Evolutionary conservation across 2,888 invertebrate genomes (phyloP), one percentile per base, ranked within the genome.

Genomic region (Phalangium opilio): DNA sequence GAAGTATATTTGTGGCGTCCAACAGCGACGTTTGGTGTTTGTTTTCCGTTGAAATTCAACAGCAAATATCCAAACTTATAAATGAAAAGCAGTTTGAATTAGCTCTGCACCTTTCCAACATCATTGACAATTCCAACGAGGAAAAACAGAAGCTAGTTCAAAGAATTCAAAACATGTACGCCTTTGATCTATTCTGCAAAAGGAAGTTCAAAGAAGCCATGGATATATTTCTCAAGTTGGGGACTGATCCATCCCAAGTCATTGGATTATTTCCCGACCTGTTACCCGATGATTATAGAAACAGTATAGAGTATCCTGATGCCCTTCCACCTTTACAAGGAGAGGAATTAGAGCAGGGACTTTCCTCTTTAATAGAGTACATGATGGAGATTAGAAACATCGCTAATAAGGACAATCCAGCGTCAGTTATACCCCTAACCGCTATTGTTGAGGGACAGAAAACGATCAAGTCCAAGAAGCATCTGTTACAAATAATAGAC

Each of bases 161-260:
- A 52, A 80, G 87, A 61, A 95, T 98, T 57, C 85, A 89, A 66
- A 85, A 84, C 52, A 71, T 87, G 0, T 79, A 83, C 63, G 98
- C 96, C 0, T 78, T 87, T 60, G 83, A 95, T 63, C 70, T 95
- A 10, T 98, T 98, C 66, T 78, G 80, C 45, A 82, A 82, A 61
- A 85, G 84, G 63, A 75, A 83, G 58, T 98, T 87, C 64, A 73
- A 80, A 10, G 82, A 84, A 57, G 85, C 96, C 1, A 89, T 98
- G 84, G 77, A 78, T 46, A 81, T 91, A 61, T 96, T 96, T 66
- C 71, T 80, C 3, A 81, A 84, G 63, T 72, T 95, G 1, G 81
- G 82, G 58, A 91, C 89, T 73, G 93, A 96, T 70, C 91, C 95
- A 0, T 83, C 86, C 40, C 85, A 91, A 64, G 95, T 98, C 10